Evolutionary conservation across 2,113 vertebrate genomes (phyloP), one percentile per base, ranked within the genome.

Genomic region (Gallinago media): DNA sequence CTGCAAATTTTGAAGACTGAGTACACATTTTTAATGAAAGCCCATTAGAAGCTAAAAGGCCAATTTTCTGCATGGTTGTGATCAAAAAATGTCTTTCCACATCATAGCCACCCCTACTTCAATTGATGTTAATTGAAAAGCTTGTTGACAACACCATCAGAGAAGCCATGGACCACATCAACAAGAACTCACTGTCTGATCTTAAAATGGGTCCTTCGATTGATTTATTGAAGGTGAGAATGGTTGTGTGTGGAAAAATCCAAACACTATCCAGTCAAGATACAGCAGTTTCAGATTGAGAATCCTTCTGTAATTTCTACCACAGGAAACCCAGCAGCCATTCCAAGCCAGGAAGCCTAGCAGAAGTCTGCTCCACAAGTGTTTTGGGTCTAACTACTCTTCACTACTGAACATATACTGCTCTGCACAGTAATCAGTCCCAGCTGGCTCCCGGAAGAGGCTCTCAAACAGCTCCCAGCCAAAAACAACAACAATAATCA

Each of bases 401-500:
- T 61, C 31, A 14, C 31, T 73, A 16, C 74, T 66, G 31, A 71
- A 15, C 8, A 1, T 62, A 44, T 27, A 42, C 68, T 27, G 47
- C n/a, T 86, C 46, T 1, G 1, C 56, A 18, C 34, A 61, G 10
- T 72, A 89, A 81, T 72, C 32, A 44, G 34, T 40, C 49, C 59
- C 84, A 94, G 62, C 61, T 89, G 91, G 61, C 56, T 92, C 56
- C 73, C 1, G 0, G 34, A 82, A 66, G 58, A 81, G 70, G 29
- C 25, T 74, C 66, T 94, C 83, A 68, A 84, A 47, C 63, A 93
- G 38, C 22, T 92, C 67, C 25, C 42, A 63, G 52, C 61, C 65
- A 95, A 92, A 88, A 96, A 15, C 65, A 96, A 71, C 68, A 89
- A 92, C 52, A 94, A 81, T 67, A 91, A 89, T 92, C 47, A 81